phyloP scores from a whole-genome alignment of 1,140 invertebrate genomes.

The Drosophila rufa region DNA sequence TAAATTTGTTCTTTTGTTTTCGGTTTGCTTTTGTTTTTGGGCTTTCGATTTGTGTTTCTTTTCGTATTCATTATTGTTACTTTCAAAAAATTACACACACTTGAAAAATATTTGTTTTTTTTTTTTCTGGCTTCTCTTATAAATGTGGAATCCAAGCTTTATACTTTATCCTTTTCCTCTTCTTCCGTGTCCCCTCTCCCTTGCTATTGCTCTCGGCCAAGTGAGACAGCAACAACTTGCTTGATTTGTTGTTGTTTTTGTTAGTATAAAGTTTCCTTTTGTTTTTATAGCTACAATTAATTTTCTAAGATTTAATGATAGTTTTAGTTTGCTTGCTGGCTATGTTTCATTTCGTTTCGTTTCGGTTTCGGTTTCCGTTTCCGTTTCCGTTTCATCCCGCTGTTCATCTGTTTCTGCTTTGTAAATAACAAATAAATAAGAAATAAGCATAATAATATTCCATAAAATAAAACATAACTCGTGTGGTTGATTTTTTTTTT shows the following conservation, averaged over 20 bases:
- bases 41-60: conserved; percentile 18
- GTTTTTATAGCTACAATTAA: conserved; percentile 72
- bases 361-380: conserved; percentile 32
- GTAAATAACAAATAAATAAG: conserved; percentile 11
- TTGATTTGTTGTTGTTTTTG: conserved; percentile 35
- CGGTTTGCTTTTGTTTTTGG: conserved; percentile 3
- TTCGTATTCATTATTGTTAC: conserved; percentile 75
- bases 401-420: conserved; percentile 13
- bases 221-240: conserved; percentile 58
- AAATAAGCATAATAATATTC: conserved; percentile 11
- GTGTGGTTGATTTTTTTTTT: conserved; percentile 52
- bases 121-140: conserved; percentile 34
- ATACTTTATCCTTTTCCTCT: neutral
- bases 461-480: conserved; percentile 71
- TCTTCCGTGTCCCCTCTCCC: conserved; percentile 4
- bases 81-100: conserved; percentile 83
- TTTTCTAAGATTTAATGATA: conserved; percentile 76
- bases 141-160: conserved; percentile 16
- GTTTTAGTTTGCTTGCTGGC: conserved; percentile 68
- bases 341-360: conserved; percentile 38
- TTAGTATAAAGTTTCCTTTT: conserved; percentile 61
- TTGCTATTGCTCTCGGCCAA: conserved; percentile 45
- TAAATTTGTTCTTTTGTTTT: conserved; percentile 39
- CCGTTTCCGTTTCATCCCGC: conserved; percentile 16
- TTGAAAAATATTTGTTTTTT: conserved; percentile 74